These are phyloP conservation scores for Drosophila antonietae DNA, from an alignment of 2,888 invertebrate species.

Conservation along the genomic window DNA sequence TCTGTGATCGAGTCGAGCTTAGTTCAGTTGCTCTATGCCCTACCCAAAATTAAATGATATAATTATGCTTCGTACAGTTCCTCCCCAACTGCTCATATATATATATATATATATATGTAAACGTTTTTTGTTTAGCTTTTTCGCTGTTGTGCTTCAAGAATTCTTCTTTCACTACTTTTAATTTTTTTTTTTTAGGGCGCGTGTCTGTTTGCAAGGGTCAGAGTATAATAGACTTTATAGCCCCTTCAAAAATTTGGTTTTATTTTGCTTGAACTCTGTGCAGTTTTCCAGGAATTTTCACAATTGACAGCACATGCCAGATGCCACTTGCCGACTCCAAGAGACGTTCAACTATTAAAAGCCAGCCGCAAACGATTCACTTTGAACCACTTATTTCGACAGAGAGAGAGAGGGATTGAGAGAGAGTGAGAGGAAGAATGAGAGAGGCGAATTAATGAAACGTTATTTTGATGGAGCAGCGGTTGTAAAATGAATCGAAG, in stretches of 20 bases:
- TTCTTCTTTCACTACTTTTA: slow-evolving; percentile 31
- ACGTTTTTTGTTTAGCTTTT: slow-evolving; percentile 29
- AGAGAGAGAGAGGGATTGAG: neutral
- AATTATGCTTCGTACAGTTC: slow-evolving; percentile 55
- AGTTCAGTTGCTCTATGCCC: slow-evolving; percentile 31
- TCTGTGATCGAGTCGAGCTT: slow-evolving; percentile 20
- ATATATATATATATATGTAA: too few relatives aligned
- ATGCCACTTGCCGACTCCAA: slow-evolving; percentile 15
- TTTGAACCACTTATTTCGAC: neutral
- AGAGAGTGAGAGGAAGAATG: too few relatives aligned
- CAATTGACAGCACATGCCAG: slow-evolving; percentile 56
- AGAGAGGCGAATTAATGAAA: neutral
- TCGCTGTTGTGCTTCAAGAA: slow-evolving; percentile 60
- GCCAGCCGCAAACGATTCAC: neutral
- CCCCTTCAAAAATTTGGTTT: slow-evolving; percentile 13
- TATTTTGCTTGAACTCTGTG: slow-evolving; percentile 37
- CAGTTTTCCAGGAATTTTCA: slow-evolving; percentile 51
- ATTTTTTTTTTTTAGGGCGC: slow-evolving; percentile 45
- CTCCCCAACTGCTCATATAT: slow-evolving; percentile 19
- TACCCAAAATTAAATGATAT: slow-evolving; percentile 69
- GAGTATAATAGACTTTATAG: slow-evolving; percentile 36
- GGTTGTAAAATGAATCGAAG: neutral
- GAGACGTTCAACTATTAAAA: slow-evolving; percentile 10
- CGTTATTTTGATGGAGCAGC: neutral
- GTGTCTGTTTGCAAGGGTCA: slow-evolving; percentile 58